These are phyloP conservation scores for Pyrgilauda ruficollis DNA, from an alignment of 2,113 vertebrate genomes.

Conservation along the genomic window DNA sequence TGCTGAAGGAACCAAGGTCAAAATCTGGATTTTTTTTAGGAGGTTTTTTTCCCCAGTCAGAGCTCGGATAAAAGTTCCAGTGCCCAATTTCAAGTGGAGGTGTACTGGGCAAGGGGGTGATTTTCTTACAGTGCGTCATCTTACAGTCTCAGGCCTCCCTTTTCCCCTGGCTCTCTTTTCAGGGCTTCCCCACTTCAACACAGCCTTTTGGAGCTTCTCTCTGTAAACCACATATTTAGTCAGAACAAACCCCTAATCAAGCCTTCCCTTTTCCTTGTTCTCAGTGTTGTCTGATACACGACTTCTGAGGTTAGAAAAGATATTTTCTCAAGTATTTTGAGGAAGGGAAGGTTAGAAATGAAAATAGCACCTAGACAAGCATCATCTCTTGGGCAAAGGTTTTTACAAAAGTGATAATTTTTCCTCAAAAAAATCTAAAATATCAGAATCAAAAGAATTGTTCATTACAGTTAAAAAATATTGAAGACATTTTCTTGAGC, in stretches of 20 bases:
- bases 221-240: not conserved
- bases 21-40: not conserved
- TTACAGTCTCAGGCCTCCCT: not conserved
- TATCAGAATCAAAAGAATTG: not conserved
- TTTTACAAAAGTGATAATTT: not conserved
- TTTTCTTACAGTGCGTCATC: not conserved
- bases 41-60: accelerated
- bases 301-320: not conserved
- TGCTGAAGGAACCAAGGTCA: not conserved
- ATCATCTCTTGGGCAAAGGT: not conserved
- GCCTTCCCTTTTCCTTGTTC: not conserved
- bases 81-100: not conserved
- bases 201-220: not conserved
- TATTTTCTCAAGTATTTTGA: not conserved
- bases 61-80: not conserved
- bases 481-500: not conserved
- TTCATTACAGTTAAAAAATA: not conserved
- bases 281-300: not conserved
- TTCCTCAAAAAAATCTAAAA: not conserved
- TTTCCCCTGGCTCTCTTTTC: not conserved
- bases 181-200: not conserved
- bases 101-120: accelerated
- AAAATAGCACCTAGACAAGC: not conserved
- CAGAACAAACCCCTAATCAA: not conserved
- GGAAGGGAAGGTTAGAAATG: not conserved